These are phyloP conservation scores for Hybos culiciformis DNA, from an alignment of 2,888 invertebrate genomes.

Conservation along the genomic window DNA sequence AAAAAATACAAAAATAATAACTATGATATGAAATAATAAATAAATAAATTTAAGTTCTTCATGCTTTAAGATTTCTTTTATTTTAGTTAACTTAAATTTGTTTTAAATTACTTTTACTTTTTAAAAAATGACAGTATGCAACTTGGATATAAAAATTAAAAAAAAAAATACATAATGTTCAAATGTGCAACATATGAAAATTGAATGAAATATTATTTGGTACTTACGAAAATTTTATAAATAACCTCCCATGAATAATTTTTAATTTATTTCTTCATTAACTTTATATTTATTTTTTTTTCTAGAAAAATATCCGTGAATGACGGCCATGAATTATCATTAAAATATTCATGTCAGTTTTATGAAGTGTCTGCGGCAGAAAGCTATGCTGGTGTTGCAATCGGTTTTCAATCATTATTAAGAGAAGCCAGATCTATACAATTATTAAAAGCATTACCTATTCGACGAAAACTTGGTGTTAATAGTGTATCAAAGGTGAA, in stretches of 20 bases:
- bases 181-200: too few species aligned
- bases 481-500: slow-evolving; percentile 62
- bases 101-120: too few species aligned
- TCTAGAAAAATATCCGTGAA: slow-evolving; percentile 62
- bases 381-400: slow-evolving; percentile 64
- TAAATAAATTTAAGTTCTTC: too few species aligned
- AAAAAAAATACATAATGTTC: too few species aligned
- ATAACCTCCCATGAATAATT: not conserved
- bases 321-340: slow-evolving; percentile 63
- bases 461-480: slow-evolving; percentile 58
- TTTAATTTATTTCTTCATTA: not conserved
- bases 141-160: too few species aligned
- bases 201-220: too few species aligned
- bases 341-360: slow-evolving; percentile 67
- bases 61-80: too few species aligned
- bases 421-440: slow-evolving; percentile 67
- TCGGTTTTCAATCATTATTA: slow-evolving; percentile 63
- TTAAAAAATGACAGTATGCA: too few species aligned
- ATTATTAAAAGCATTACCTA: slow-evolving; percentile 49
- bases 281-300: not conserved
- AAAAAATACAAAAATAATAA: too few species aligned
- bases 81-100: too few species aligned
- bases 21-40: too few species aligned
- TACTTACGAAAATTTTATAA: not conserved
- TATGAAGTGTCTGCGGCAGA: slow-evolving; percentile 77